Evolutionary conservation across 2,113 vertebrate species (phyloP).

Genomic region (Psophia crepitans): DNA sequence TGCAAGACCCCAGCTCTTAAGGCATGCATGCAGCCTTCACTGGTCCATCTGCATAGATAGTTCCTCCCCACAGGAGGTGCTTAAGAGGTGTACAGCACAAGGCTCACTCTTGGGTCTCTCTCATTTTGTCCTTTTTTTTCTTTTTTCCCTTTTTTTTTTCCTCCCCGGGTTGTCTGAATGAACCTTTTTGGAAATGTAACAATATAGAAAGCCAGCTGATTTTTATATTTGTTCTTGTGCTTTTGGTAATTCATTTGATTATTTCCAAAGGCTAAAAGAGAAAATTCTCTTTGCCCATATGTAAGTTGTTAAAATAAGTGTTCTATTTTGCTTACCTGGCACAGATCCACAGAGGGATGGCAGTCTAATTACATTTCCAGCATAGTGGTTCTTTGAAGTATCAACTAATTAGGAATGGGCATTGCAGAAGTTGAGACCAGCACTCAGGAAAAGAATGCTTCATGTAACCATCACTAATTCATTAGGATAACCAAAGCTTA

Average conservation of each 20-base stretch:
- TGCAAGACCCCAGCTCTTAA: background rate
- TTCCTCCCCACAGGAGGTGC: background rate
- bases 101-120: background rate
- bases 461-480: slow-evolving; percentile 46
- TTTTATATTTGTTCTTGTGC: background rate
- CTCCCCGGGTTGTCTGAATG: background rate
- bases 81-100: background rate
- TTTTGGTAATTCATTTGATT: background rate
- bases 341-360: background rate
- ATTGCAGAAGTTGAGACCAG: slow-evolving; percentile 24
- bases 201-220: background rate
- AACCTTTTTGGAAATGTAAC: background rate
- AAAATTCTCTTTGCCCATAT: background rate
- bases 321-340: slow-evolving; percentile 37
- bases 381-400: slow-evolving; percentile 42
- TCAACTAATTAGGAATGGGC: slow-evolving; percentile 23
- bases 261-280: background rate
- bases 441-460: slow-evolving; percentile 23
- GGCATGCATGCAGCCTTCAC: background rate
- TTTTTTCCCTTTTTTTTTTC: no score
- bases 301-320: background rate
- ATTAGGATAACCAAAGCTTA: slow-evolving; percentile 41
- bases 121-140: no score
- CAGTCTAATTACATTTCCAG: slow-evolving; percentile 27
- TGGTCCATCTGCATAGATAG: background rate